phyloP scores from a whole-genome alignment of 2,797 vertebrate genomes.

The Enteromius viviparus region DNA sequence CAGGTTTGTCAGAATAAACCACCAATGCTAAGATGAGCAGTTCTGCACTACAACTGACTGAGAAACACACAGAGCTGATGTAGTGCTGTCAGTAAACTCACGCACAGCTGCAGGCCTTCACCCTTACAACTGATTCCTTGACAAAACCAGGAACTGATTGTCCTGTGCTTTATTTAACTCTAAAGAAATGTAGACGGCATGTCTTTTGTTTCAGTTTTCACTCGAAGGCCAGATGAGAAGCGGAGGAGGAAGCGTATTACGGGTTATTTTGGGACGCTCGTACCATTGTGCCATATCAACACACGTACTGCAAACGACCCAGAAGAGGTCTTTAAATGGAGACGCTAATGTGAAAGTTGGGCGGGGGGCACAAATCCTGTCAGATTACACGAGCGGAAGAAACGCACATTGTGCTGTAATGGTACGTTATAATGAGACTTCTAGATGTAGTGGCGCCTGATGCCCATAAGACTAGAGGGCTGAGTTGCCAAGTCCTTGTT shows the following conservation, averaged over 20 bases:
- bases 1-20: neutral
- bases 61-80: neutral
- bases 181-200: neutral
- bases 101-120: neutral
- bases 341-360: conserved; percentile 26
- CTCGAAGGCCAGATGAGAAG: conserved; percentile 9
- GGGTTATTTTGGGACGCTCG: neutral
- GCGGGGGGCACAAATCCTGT: conserved; percentile 9
- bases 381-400: conserved; percentile 29
- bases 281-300: conserved; percentile 16
- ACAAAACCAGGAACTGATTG: neutral
- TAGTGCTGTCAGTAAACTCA: neutral
- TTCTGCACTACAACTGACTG: neutral
- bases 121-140: neutral
- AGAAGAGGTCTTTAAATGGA: conserved; percentile 38
- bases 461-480: neutral
- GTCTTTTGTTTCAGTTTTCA: conserved; percentile 14
- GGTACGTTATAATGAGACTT: neutral
- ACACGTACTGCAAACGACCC: neutral
- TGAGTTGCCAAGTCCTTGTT: neutral
- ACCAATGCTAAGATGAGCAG: neutral
- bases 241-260: neutral
- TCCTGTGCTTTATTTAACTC: conserved; percentile 25
- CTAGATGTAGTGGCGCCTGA: neutral
- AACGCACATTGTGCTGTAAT: conserved; percentile 8